Evolutionary conservation across 2,113 vertebrate species (phyloP), one percentile per base, ranked within the genome.

Genomic region (Falcunculus frontatus): DNA sequence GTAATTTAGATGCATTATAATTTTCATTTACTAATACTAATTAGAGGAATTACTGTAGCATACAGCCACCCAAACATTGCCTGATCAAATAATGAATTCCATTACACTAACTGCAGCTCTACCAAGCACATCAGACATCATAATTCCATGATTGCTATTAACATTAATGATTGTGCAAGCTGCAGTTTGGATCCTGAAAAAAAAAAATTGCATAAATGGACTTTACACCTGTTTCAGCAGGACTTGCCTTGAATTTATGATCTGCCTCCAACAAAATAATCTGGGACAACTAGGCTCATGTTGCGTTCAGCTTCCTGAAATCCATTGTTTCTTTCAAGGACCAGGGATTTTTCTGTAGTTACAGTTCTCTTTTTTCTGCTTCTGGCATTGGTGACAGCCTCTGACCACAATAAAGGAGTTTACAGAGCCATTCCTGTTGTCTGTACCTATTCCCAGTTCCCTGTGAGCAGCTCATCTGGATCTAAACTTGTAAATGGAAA

Each of bases 51-150:
- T 95, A 65, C 41, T 76, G 6, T 37, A 72, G 65, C 7, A 1
- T 76, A 85, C 55, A 94, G 67, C 70, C 72, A 65, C 59, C 72
- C 70, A 93, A 86, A 84, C 30, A 87, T 20, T 92, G 87, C 77
- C 41, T 80, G 74, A 91, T 68, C 81, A 87, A 92, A 75, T 96
- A 91, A 90, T 87, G 21, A 70, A 56, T 92, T 91, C 44, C 85
- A 10, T 93, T 93, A 62, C 32, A 33, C 20, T 68, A 79, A 81
- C 65, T 91, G 53, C 77, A 92, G 59, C 52, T 73, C 49, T 86
- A 68, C 69, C 81, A 86, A 84, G 56, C 56, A 78, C 13, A 84
- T 84, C 62, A 87, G 81, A 79, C 37, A 69, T 56, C 53, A 9
- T 79, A 52, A 92, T 79, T 81, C 41, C 74, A 41, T 87, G 62